Evolutionary conservation across 2,888 invertebrate genomes (phyloP).

Genomic region (Pasiphila rectangulata): DNA sequence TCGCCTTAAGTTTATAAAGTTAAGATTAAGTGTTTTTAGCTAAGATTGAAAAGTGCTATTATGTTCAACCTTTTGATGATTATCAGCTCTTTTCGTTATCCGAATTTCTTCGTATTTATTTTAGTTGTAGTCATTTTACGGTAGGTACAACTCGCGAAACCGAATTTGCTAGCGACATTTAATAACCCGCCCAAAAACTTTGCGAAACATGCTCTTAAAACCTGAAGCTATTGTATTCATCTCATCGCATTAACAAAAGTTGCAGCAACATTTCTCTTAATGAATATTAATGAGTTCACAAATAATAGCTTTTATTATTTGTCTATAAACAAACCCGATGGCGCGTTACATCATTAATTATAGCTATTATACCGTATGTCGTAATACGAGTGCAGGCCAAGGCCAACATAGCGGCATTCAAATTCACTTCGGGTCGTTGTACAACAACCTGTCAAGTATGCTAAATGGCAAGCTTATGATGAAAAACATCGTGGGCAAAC

Average conservation of each 20-base stretch:
- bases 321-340: slow-evolving; percentile 28
- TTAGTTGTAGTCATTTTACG: too few relatives aligned
- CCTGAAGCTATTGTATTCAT: not conserved
- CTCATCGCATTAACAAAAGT: not conserved
- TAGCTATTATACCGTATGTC: slow-evolving; percentile 32
- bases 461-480: slow-evolving; percentile 20
- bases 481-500: not conserved
- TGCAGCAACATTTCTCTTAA: not conserved
- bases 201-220: too few relatives aligned
- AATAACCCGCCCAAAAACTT: too few relatives aligned
- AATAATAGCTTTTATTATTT: slow-evolving; percentile 11
- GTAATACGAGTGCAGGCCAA: slow-evolving; percentile 31
- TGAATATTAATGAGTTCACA: slow-evolving; percentile 11
- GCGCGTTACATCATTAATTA: slow-evolving; percentile 37
- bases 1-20: too few relatives aligned
- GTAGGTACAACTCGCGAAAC: too few relatives aligned
- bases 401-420: slow-evolving; percentile 31
- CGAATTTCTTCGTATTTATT: too few relatives aligned
- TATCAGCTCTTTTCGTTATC: too few relatives aligned
- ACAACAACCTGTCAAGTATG: slow-evolving; percentile 28
- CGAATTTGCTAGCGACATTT: too few relatives aligned
- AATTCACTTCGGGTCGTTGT: slow-evolving; percentile 23
- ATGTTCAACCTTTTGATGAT: too few relatives aligned
- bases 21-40: too few relatives aligned
- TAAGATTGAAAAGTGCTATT: too few relatives aligned